Evolutionary conservation across 2,113 vertebrate species (phyloP).

Genomic region (Corythaixoides concolor): DNA sequence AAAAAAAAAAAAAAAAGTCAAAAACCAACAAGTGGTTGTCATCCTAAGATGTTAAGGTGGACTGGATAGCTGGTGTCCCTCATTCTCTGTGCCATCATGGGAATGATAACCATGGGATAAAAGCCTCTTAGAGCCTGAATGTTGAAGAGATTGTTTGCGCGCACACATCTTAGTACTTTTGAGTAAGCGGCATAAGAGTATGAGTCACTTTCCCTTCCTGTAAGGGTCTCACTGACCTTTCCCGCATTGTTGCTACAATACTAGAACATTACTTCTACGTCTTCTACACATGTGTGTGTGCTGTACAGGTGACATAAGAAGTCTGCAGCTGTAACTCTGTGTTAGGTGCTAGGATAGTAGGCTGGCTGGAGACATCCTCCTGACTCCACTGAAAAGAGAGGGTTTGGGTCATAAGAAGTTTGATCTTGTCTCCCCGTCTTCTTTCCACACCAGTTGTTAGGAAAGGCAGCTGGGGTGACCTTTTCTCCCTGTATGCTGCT

Average conservation of each 20-base stretch:
- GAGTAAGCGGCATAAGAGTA: neutral
- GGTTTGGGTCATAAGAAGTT: neutral
- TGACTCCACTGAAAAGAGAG: neutral
- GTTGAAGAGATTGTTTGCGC: neutral
- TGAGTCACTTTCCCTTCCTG: neutral
- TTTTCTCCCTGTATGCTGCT: neutral
- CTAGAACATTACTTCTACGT: neutral
- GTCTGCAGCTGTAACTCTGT: neutral
- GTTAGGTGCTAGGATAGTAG: fast-evolving
- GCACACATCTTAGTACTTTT: neutral
- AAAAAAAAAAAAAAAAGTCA: neutral
- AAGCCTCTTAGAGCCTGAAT: neutral
- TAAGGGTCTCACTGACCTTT: neutral
- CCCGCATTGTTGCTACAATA: neutral
- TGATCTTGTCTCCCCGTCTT: neutral
- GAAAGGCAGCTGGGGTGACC: neutral
- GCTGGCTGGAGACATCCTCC: neutral
- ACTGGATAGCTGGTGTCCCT: neutral
- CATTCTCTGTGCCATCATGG: neutral
- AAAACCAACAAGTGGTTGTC: neutral
- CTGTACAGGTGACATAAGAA: neutral
- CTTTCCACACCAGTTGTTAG: neutral
- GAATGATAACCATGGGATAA: neutral
- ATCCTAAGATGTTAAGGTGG: neutral
- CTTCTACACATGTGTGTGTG: neutral